These are phyloP conservation scores for Coleophora deauratella DNA, from an alignment of 2,888 invertebrate genomes.

Conservation along the genomic window DNA sequence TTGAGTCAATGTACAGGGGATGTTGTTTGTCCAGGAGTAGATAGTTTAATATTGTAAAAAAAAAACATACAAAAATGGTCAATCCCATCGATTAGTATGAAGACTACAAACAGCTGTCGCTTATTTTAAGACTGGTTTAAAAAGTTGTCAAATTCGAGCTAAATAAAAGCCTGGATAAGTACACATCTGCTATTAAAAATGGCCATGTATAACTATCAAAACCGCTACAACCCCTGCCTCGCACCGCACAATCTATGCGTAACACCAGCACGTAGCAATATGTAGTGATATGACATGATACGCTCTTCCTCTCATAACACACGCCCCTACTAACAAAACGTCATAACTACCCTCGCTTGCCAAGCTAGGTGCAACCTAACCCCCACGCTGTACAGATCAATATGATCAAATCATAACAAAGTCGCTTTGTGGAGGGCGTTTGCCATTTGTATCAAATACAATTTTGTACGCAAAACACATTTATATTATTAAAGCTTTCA, in stretches of 20 bases:
- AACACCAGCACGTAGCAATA: slow-evolving; percentile 56
- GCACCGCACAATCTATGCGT: slow-evolving; percentile 36
- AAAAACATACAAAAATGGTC: too few relatives aligned
- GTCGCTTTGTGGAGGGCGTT: not conserved
- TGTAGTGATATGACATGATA: slow-evolving; percentile 42
- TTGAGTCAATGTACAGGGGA: too few relatives aligned
- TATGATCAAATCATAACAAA: not conserved
- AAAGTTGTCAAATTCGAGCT: too few relatives aligned
- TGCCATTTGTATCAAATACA: slow-evolving; percentile 4
- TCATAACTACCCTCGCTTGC: slow-evolving; percentile 9
- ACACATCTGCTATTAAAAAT: too few relatives aligned
- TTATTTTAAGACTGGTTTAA: too few relatives aligned
- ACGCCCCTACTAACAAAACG: slow-evolving; percentile 4
- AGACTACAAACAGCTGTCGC: too few relatives aligned
- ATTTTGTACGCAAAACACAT: slow-evolving; percentile 5
- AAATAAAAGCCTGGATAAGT: too few relatives aligned
- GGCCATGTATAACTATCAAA: too few relatives aligned
- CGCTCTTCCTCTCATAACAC: too few relatives aligned
- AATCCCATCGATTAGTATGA: too few relatives aligned
- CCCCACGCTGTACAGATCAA: slow-evolving; percentile 1
- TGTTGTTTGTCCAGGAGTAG: too few relatives aligned
- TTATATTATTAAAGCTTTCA: slow-evolving; percentile 3
- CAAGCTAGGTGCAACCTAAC: slow-evolving; percentile 10
- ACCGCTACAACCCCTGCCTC: slow-evolving; percentile 17
- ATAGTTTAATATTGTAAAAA: too few relatives aligned